Evolutionary conservation across 2,888 invertebrate species (phyloP).

Genomic region (Podabrus alpinus): DNA sequence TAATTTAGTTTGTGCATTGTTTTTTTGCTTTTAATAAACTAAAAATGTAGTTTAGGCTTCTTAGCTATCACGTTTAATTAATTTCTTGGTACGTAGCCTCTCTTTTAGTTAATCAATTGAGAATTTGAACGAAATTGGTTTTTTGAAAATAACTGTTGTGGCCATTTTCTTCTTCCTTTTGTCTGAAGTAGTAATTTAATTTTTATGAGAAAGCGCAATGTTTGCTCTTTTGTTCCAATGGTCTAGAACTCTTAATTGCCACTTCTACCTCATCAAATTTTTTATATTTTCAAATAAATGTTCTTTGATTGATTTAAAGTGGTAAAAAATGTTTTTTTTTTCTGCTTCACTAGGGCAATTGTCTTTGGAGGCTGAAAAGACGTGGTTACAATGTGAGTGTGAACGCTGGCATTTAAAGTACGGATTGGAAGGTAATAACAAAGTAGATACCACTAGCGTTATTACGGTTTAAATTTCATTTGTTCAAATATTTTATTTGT

Average conservation of each 20-base stretch:
- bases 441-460: slow-evolving; percentile 45
- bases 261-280: neutral
- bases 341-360: slow-evolving; percentile 68
- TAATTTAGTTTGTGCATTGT: neutral
- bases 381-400: slow-evolving; percentile 88
- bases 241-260: too few relatives aligned
- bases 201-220: neutral
- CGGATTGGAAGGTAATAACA: slow-evolving; percentile 74
- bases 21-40: neutral
- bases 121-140: neutral
- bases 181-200: neutral
- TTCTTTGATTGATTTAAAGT: neutral
- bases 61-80: neutral
- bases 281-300: neutral
- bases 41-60: neutral
- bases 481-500: neutral
- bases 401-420: slow-evolving; percentile 85
- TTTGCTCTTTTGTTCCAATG: neutral
- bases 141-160: neutral
- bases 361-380: slow-evolving; percentile 85
- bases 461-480: slow-evolving; percentile 14
- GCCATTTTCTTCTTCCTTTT: neutral
- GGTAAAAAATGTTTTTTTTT: neutral
- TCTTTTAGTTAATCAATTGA: neutral
- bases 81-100: neutral